Base-by-base conservation (phyloP, 2,888 invertebrate genomes). In the Cybosia mesomella region DNA sequence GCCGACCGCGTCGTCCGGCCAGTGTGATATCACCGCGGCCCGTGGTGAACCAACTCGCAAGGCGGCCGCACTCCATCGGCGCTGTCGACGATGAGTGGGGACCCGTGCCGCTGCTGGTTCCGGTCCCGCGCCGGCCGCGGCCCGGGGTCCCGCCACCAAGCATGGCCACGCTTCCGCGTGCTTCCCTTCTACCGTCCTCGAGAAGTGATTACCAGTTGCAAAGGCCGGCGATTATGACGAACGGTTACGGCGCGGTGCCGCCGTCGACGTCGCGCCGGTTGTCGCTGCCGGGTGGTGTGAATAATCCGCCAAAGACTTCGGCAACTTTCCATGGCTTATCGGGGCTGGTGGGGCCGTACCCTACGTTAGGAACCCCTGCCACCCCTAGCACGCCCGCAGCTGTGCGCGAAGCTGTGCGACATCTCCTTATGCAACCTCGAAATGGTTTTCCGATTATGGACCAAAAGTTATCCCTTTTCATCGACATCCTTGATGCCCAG, bases 401-500 rank as follows among this genome's bases (percentile, higher is more conserved):
- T 32, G 97, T 97, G 36, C 94, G 97, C 0, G 97, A 97, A 77
- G 97, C 97, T 10, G 96, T 97, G 58, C 96, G 96, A 73, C 97
- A 97, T 82, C 92, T 97, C 62, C 92, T 97, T 70, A 94, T 96
- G 80, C 96, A 97, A 88, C 96, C 97, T 18, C 94, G 97, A 71
- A 97, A 97, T 86, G 97, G 97, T 28, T 97, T 97, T 91, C 96
- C 97, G 83, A 96, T 97, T 87, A 96, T 97, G 93, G 97, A 97
- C 86, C 97, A 97, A 93, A 97, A 97, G 88, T 96, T 97, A 86
- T 96, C 97, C 58, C 95, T 98, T 62, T 97, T 97, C 93, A 97
- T 97, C 88, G 97, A 98, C 86, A 97, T 98, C 83, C 95, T 98
- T 89, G 97, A 97, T 88, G 97, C 97, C 66, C 97, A 98, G 95